Evolutionary conservation across 2,797 vertebrate genomes (phyloP).

Genomic region (Luscinia luscinia): DNA sequence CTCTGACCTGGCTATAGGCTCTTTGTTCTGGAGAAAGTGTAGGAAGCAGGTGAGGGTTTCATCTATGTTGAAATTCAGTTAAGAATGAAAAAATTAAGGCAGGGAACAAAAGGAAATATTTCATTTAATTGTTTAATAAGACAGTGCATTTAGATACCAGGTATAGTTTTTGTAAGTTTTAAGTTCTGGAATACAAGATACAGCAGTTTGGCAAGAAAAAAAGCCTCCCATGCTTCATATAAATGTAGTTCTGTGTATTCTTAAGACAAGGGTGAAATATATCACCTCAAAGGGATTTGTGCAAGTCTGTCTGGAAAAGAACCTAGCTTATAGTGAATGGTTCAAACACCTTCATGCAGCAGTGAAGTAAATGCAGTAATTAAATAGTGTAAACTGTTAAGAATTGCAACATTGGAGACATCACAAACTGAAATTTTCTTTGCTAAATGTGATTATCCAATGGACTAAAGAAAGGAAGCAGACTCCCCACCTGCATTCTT

Average conservation of each 20-base stretch:
- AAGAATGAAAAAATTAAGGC: neutral
- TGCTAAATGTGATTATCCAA: neutral
- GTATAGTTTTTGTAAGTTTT: neutral
- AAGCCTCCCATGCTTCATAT: rapidly evolving
- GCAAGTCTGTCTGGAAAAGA: neutral
- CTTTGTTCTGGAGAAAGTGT: neutral
- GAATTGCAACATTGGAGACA: neutral
- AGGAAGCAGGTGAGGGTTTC: neutral
- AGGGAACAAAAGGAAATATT: neutral
- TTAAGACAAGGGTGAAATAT: neutral
- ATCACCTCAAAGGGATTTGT: neutral
- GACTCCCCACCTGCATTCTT: neutral
- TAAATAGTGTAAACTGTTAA: neutral
- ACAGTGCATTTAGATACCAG: neutral
- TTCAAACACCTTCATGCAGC: neutral
- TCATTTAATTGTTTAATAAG: neutral
- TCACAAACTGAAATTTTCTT: neutral
- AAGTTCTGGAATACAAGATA: neutral
- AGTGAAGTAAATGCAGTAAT: neutral
- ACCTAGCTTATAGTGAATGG: neutral
- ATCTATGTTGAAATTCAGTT: neutral
- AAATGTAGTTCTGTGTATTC: neutral
- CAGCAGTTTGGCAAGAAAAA: neutral
- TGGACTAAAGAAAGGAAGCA: neutral
- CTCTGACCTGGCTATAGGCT: neutral